A percentile compares a stretch with the other conserved stretches of the same genome.
Conservation (phyloP, 2,113 vertebrate species). For the Amazona vittata region DNA sequence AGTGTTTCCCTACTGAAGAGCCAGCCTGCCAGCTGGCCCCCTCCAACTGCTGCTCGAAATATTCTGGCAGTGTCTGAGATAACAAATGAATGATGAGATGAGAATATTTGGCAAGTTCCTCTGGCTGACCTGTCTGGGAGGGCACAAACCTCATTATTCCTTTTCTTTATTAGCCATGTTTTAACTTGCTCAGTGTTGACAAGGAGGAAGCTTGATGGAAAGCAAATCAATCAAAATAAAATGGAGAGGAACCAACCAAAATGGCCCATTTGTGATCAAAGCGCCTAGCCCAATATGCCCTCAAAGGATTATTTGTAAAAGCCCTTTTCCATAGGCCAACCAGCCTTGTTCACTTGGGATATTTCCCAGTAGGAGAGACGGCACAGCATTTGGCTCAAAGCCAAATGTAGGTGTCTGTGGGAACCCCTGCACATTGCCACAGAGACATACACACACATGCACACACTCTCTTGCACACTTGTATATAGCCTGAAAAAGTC, state of each 20-base stretch:
- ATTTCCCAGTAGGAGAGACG: background rate
- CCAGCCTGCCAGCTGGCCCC: background rate
- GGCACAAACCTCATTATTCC: background rate
- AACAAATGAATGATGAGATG: background rate
- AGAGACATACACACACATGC: background rate
- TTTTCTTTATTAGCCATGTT: background rate
- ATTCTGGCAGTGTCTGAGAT: background rate
- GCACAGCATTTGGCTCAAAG: background rate
- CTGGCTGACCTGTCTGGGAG: background rate
- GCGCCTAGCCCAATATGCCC: background rate
- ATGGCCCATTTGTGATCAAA: background rate
- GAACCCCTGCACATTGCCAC: background rate
- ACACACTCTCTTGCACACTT: background rate
- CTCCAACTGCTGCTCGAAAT: slow-evolving; percentile 16
- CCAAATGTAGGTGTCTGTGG: background rate
- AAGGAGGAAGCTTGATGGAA: background rate
- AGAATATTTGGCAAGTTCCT: background rate
- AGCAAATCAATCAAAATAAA: background rate
- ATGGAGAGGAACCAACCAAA: background rate
- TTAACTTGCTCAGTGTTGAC: background rate
- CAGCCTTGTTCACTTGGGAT: background rate
- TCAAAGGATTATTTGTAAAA: background rate
- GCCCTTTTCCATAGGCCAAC: background rate
- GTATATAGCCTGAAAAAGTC: background rate
- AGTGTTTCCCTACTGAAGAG: background rate